Evolutionary conservation across 2,888 invertebrate genomes (phyloP).

Genomic region (Ochropleura plecta): DNA sequence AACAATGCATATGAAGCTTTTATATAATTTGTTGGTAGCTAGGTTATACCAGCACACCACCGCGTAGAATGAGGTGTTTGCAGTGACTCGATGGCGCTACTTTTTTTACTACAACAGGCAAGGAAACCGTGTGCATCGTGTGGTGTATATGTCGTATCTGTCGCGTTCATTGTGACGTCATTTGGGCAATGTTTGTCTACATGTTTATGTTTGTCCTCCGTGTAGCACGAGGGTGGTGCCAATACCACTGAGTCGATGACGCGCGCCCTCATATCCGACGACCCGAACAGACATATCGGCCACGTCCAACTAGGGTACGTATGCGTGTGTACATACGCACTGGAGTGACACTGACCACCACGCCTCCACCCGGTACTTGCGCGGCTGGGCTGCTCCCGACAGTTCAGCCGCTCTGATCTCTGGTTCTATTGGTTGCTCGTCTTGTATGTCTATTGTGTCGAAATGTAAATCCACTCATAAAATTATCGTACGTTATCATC

Average conservation of each 20-base stretch:
- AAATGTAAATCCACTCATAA: slow-evolving; percentile 44
- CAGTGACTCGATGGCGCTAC: slow-evolving; percentile 86
- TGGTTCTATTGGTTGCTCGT: slow-evolving; percentile 69
- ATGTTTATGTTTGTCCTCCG: slow-evolving; percentile 92
- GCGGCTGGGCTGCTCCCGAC: slow-evolving; percentile 62
- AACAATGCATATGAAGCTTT: slow-evolving; percentile 82
- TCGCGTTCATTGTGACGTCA: slow-evolving; percentile 78
- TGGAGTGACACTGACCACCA: slow-evolving; percentile 77
- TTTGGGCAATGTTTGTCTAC: slow-evolving; percentile 85
- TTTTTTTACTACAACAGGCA: slow-evolving; percentile 90
- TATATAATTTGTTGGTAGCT: slow-evolving; percentile 75
- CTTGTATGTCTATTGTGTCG: slow-evolving; percentile 62
- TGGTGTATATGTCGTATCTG: slow-evolving; percentile 70
- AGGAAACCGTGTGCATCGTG: slow-evolving; percentile 69
- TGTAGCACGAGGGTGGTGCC: slow-evolving; percentile 97
- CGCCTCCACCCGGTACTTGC: slow-evolving; percentile 65
- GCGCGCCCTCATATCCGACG: slow-evolving; percentile 98
- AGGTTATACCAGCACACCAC: slow-evolving; percentile 73
- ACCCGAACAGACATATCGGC: slow-evolving; percentile 97
- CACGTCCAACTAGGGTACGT: slow-evolving; percentile 99
- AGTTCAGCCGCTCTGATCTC: slow-evolving; percentile 62
- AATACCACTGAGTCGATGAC: slow-evolving; percentile 98
- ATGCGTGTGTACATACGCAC: slow-evolving; percentile 89
- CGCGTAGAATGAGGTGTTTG: slow-evolving; percentile 71
- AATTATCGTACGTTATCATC: slow-evolving; percentile 38